Conservation (phyloP, 2,113 vertebrate genomes). For the Labeo rohita region DNA sequence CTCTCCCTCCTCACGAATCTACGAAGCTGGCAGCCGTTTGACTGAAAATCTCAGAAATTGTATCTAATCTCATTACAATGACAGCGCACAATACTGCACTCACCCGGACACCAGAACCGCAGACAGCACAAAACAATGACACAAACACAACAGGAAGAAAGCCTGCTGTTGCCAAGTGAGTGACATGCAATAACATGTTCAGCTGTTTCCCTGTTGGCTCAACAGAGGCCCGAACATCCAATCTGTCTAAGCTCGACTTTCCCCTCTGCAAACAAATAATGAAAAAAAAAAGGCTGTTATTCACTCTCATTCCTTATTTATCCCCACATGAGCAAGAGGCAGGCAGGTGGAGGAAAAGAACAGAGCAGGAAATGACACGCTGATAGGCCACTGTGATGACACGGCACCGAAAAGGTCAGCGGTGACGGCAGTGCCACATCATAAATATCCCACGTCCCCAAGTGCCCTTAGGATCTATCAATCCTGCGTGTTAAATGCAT, state of each 20-base stretch:
- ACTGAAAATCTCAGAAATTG: neutral
- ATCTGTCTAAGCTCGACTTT: neutral
- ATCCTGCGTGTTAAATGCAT: neutral
- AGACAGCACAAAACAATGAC: slow-evolving; percentile 31
- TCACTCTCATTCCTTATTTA: neutral
- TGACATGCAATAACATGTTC: slow-evolving; percentile 36
- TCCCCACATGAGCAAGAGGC: neutral
- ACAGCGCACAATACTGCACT: slow-evolving; percentile 6
- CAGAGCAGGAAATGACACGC: neutral
- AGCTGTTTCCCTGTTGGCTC: slow-evolving; percentile 29
- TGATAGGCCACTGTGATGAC: neutral
- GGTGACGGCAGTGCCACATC: neutral
- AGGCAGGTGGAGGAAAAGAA: slow-evolving; percentile 16
- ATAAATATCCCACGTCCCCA: slow-evolving; percentile 29
- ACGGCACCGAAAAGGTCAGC: slow-evolving; percentile 32
- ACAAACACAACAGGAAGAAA: neutral
- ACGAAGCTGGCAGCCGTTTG: neutral
- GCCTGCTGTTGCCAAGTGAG: slow-evolving; percentile 23
- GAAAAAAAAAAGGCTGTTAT: neutral
- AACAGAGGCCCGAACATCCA: slow-evolving; percentile 9
- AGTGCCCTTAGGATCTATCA: neutral
- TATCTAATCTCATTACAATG: slow-evolving; percentile 18
- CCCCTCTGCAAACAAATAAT: neutral
- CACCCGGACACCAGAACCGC: neutral
- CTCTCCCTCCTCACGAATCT: neutral